Evolutionary conservation across 2,888 invertebrate genomes (phyloP).

Genomic region (Standfussiana lucernea): DNA sequence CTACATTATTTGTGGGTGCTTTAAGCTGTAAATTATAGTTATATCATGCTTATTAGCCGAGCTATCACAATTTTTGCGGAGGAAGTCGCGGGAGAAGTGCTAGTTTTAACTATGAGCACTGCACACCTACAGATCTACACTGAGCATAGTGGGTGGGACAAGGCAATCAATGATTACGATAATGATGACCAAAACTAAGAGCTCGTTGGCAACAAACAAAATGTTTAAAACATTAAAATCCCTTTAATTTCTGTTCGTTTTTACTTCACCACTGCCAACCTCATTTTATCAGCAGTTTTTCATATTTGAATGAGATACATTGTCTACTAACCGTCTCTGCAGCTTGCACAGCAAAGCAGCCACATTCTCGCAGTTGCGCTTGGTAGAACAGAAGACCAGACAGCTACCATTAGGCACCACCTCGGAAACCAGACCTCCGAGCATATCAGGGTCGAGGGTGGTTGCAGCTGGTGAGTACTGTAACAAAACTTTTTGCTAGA

Average conservation of each 20-base stretch:
- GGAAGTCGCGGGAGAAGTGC: no score
- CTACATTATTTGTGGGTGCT: no score
- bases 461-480: conserved; percentile 92
- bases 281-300: background rate
- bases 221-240: background rate
- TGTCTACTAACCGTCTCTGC: conserved; percentile 79
- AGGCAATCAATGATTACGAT: background rate
- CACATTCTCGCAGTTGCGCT: conserved; percentile 98
- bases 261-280: background rate
- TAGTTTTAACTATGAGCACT: no score
- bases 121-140: background rate
- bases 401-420: conserved; percentile 95
- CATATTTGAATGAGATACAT: background rate
- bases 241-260: background rate
- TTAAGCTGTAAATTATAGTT: no score
- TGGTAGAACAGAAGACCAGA: conserved; percentile 98
- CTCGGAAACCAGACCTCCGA: conserved; percentile 95
- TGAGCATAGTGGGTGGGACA: background rate
- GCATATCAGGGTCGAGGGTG: conserved; percentile 94
- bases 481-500: background rate
- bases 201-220: background rate
- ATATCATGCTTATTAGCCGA: no score
- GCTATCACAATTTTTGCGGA: no score
- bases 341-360: conserved; percentile 94
- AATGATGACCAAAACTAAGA: background rate